Percentiles rank a stretch among this genome's conserved stretches.
phyloP scores from a whole-genome alignment of 1,140 invertebrate species.

The Hylyphantes graminicola region DNA sequence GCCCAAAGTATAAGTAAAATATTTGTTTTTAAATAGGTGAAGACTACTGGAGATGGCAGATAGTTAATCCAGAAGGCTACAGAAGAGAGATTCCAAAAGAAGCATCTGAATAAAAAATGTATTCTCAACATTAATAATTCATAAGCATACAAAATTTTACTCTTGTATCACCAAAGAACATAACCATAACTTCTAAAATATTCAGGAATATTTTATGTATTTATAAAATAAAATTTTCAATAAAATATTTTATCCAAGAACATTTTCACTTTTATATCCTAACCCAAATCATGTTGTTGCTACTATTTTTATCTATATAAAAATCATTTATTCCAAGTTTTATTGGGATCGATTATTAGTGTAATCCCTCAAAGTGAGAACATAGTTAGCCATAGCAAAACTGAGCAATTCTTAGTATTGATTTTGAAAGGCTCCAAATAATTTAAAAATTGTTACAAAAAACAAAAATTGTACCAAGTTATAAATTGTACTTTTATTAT shows the following conservation, averaged over 20 bases:
- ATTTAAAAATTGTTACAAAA: too few species aligned
- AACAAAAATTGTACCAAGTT: too few species aligned
- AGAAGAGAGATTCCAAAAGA: slow-evolving; percentile 51
- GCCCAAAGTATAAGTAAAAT: background rate
- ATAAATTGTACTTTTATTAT: too few species aligned
- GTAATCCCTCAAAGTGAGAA: too few species aligned
- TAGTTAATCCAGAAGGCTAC: slow-evolving; percentile 85
- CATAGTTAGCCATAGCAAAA: too few species aligned
- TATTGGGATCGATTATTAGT: too few species aligned
- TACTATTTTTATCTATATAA: too few species aligned
- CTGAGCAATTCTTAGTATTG: too few species aligned
- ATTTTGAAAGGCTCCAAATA: too few species aligned
- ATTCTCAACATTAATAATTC: background rate
- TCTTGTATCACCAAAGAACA: slow-evolving; percentile 9
- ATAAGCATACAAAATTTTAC: background rate
- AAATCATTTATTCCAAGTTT: too few species aligned
- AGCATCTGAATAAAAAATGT: slow-evolving; percentile 4
- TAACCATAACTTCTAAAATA: background rate
- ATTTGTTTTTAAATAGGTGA: slow-evolving; percentile 73
- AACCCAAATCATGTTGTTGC: too few species aligned
- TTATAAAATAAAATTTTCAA: background rate
- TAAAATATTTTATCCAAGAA: background rate
- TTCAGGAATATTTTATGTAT: slow-evolving; percentile 5
- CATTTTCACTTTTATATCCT: too few species aligned
- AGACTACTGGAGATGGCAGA: slow-evolving; percentile 91